phyloP scores from a whole-genome alignment of 2,888 invertebrate species.

The Ryuthela nishihirai region DNA sequence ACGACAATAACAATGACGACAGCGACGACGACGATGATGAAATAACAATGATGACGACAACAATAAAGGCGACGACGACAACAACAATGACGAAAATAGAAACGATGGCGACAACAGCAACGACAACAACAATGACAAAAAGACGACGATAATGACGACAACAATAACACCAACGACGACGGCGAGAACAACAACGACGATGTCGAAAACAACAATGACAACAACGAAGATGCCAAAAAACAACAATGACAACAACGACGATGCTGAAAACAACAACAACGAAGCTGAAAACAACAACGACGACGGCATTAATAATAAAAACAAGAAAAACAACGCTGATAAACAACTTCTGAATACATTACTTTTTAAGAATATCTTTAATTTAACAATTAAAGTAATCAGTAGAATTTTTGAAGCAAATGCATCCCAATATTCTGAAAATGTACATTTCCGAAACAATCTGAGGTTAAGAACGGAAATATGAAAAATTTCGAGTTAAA shows the following conservation, averaged over 20 bases:
- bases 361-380: no score
- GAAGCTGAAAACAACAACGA: not conserved
- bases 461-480: no score
- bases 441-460: no score
- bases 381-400: no score
- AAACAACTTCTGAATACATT: no score
- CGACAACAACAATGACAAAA: not conserved
- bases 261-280: not conserved
- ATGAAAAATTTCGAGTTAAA: no score
- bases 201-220: not conserved
- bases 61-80: not conserved
- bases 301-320: not conserved
- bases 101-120: not conserved
- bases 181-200: not conserved
- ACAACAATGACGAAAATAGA: not conserved
- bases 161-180: not conserved
- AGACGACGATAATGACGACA: not conserved
- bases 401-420: no score
- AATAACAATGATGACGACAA: not conserved
- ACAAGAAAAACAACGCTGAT: not conserved
- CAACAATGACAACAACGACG: not conserved
- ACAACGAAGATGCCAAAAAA: not conserved
- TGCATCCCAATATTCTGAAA: no score
- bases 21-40: not conserved
- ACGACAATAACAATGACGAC: not conserved